Base-by-base conservation (phyloP, 2,888 invertebrate species). In the Spatulosminthurus flaviceps region DNA sequence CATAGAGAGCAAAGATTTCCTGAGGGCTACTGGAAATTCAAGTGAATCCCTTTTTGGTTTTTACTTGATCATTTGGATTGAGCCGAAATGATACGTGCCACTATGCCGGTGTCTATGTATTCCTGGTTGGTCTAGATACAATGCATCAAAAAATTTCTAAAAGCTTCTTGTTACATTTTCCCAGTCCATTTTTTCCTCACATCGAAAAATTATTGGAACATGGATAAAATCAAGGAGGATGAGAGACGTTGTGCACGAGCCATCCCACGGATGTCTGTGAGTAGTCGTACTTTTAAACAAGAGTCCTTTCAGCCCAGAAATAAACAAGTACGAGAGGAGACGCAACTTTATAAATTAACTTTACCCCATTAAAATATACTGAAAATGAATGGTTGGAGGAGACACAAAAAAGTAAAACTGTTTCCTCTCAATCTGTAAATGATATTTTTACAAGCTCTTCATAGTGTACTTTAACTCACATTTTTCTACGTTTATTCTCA, bases 1-100 rank as follows among this genome's bases (percentile, higher is more conserved):
- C 41, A 21, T n/a, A n/a, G n/a, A n/a, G 66, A 22, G 34, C 42
- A 67, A 67, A 67, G 19, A 67, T 41, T 19, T 41, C 67, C 76
- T 66, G 0, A 41, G 64, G 76, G 76, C 76, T 76, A 66, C 76
- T 76, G 22, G 22, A 66, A 21, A 76, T 75, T 75, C 75, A 67
- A 76, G 76, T 66, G 76, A 76, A 67, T 67, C 76, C 66, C 75
- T 75, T 73, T n/a, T 60, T 60, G 73, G 51, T 73, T 73, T 73
- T 26, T 69, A 77, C 66, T 77, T 77, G 77, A 77, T 77, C 34
- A 69, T 64, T 77, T 77, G 61, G 26, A 70, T 77, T 69, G 21
- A 51, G 77, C 70, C 60, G 77, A 71, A 77, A 71, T 77, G 77
- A 77, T 77, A 77, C 77, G 77, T 77, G 77, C 77, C 34, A 61